These are phyloP conservation scores for Pyrochroa serraticornis DNA, from an alignment of 2,888 invertebrate genomes.

Conservation along the genomic window DNA sequence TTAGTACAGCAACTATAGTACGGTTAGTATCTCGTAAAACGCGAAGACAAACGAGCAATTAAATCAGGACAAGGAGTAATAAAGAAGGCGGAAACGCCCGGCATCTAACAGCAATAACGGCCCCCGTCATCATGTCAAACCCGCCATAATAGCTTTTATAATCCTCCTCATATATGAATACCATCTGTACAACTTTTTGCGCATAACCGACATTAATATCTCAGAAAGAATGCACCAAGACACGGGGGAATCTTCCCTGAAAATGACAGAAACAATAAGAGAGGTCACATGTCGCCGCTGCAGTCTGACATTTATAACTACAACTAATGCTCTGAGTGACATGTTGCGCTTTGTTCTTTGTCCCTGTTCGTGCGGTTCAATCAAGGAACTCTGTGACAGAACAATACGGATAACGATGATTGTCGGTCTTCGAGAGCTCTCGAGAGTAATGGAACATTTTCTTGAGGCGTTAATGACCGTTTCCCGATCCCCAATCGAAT, in stretches of 20 bases:
- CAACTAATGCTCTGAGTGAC: conserved; percentile 51
- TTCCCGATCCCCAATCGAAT: conserved; percentile 48
- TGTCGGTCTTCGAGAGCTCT: conserved; percentile 55
- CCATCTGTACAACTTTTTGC: conserved; percentile 38
- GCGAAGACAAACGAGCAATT: conserved; percentile 54
- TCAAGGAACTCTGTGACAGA: conserved; percentile 45
- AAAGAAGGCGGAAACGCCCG: conserved; percentile 45
- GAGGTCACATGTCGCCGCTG: conserved; percentile 47
- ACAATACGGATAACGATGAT: conserved; percentile 59
- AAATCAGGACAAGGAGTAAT: conserved; percentile 50
- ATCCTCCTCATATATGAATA: conserved; percentile 41
- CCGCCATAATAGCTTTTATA: conserved; percentile 46
- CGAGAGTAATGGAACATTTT: conserved; percentile 55
- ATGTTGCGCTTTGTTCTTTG: conserved; percentile 52
- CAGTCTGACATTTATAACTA: conserved; percentile 54
- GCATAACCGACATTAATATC: conserved; percentile 45
- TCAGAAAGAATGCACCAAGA: conserved; percentile 46
- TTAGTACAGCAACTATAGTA: conserved; percentile 31
- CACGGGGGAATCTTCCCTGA: conserved; percentile 25
- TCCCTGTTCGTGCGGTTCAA: conserved; percentile 46
- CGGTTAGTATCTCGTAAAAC: conserved; percentile 42
- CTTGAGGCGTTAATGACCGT: conserved; percentile 55
- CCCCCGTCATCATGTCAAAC: conserved; percentile 47
- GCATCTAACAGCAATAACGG: conserved; percentile 39
- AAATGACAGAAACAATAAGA: conserved; percentile 53